Conservation (phyloP, 1,140 invertebrate species). For the Lineus longissimus region DNA sequence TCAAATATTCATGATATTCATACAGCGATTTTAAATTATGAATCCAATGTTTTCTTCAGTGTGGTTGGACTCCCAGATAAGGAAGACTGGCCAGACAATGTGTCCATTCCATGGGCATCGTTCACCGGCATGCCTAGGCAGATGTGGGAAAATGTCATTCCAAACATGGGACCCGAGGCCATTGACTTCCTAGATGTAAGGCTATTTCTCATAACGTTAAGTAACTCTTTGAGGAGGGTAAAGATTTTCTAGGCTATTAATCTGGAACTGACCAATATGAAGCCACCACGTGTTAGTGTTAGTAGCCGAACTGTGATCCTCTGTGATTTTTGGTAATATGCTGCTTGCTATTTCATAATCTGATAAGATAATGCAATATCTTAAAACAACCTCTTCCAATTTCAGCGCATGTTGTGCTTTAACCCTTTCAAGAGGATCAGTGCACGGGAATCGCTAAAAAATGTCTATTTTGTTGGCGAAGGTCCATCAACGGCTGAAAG, state of each 20-base stretch:
- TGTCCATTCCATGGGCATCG: slow-evolving; percentile 84
- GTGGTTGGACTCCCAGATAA: slow-evolving; percentile 47
- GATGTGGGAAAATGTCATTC: slow-evolving; percentile 65
- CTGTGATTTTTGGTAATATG: no score
- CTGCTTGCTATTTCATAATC: no score
- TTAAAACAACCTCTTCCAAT: no score
- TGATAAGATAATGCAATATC: no score
- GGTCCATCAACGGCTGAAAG: slow-evolving; percentile 40
- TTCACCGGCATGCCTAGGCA: slow-evolving; percentile 35
- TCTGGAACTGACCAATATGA: no score
- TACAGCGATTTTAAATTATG: neutral
- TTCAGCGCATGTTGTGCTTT: slow-evolving; percentile 69
- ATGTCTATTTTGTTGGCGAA: slow-evolving; percentile 86
- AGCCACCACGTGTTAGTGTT: no score
- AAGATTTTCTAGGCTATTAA: no score
- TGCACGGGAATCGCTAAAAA: slow-evolving; percentile 90
- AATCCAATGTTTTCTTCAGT: slow-evolving; percentile 25
- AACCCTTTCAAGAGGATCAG: slow-evolving; percentile 87
- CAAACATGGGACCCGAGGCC: slow-evolving; percentile 86
- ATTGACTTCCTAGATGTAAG: slow-evolving; percentile 79
- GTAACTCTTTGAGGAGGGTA: no score
- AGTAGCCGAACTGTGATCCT: no score
- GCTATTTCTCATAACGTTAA: neutral
- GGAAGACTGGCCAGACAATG: slow-evolving; percentile 54
- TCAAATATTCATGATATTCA: neutral